Evolutionary conservation across 2,888 invertebrate species (phyloP), one percentile per base, ranked within the genome.

Genomic region (Rotaria sp.): DNA sequence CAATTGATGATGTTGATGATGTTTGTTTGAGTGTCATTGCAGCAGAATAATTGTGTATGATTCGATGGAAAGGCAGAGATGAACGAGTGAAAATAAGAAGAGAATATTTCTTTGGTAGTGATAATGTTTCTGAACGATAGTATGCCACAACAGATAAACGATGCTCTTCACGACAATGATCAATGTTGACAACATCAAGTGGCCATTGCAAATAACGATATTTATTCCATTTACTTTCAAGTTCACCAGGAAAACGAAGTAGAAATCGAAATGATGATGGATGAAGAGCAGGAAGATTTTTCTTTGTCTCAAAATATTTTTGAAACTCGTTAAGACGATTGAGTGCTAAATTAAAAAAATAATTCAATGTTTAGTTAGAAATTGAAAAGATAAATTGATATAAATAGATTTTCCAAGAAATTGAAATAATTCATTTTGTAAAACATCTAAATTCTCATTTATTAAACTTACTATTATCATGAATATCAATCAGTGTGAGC

Each of bases 241-340:
- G 67, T 67, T 67, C 35, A 67, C 67, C 35, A 67, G 67, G 67
- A 67, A 67, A 67, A 15, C 67, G 67, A 35, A 67, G 21, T 30
- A 67, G 67, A 67, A 67, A 67, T 67, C 67, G 67, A 67, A 67
- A 18, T 13, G 67, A 67, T 35, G 67, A 67, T 67, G 67, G 67
- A 67, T 30, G 35, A 67, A 67, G 67, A 15, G 3, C 35, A 67
- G 67, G 67, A 13, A 67, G 13, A 35, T 67, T 67, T 35, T 35
- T 67, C 35, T 30, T 67, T 67, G 35, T 13, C 67, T 67, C 18
- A 35, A 67, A 67, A 35, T 67, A 67, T 67, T 35, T 35, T 67
- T 67, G 67, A 35, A 67, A 67, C 5, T 67, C 35, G 35, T 18
- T 35, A 15, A 67, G 67, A 67, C 35, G 35, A 67, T 67, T 35